phyloP scores from a whole-genome alignment of 92 coral and sea anemone species.

The Bergia puertoricense region DNA sequence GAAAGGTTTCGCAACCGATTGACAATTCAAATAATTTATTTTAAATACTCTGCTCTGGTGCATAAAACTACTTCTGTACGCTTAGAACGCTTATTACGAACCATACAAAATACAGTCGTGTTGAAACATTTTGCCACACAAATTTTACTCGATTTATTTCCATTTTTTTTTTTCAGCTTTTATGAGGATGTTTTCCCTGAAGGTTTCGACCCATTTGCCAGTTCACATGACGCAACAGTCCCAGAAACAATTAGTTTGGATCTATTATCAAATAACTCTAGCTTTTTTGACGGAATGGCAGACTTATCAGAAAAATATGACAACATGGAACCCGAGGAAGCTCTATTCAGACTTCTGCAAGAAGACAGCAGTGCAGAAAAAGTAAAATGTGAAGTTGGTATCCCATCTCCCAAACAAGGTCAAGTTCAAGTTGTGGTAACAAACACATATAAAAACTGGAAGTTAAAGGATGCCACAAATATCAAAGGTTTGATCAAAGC shows the following conservation, averaged over 20 bases:
- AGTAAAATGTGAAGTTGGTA: neutral
- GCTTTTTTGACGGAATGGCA: conserved; percentile 31
- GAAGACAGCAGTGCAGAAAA: conserved; percentile 36
- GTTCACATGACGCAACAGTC: conserved; percentile 33
- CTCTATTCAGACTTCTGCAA: conserved; percentile 65
- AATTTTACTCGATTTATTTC: neutral
- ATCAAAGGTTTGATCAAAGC: neutral
- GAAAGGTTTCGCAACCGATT: neutral
- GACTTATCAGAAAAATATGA: conserved; percentile 41
- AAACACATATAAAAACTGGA: neutral
- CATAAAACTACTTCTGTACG: neutral
- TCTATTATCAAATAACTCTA: conserved; percentile 38
- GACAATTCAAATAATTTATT: neutral
- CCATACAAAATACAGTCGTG: neutral
- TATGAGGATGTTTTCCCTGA: conserved; percentile 39
- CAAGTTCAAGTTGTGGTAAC: neutral
- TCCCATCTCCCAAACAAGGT: neutral
- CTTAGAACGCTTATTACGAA: neutral
- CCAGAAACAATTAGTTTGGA: conserved; percentile 44
- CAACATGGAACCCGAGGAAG: conserved; percentile 59
- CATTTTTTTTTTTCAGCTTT: conserved; percentile 11
- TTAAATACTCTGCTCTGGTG: neutral
- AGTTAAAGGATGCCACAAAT: neutral
- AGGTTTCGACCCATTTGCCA: conserved; percentile 36
- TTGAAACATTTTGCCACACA: neutral